Evolutionary conservation across 2,113 vertebrate species (phyloP).

Genomic region (Ailuropoda melanoleuca): DNA sequence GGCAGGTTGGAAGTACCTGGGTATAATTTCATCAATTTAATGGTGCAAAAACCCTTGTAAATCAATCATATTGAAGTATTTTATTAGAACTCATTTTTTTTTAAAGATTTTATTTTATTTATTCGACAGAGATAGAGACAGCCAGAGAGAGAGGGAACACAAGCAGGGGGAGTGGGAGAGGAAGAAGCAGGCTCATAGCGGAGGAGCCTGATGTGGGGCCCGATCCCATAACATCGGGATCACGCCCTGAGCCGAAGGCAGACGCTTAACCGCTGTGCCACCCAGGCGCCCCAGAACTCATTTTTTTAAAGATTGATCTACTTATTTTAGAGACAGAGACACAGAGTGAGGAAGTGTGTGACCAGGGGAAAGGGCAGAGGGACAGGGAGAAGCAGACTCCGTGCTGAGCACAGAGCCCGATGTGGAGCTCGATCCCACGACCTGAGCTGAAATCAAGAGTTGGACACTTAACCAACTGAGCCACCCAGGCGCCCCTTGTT

Average conservation of each 20-base stretch:
- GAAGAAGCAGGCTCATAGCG: no score
- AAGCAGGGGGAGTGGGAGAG: no score
- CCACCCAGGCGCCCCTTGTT: no score
- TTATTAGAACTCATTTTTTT: background rate
- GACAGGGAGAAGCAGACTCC: background rate
- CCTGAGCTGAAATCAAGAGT: no score
- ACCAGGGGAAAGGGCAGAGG: background rate
- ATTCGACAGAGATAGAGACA: background rate
- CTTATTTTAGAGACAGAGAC: background rate
- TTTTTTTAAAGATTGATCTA: background rate
- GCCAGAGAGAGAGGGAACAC: no score
- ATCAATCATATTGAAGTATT: background rate
- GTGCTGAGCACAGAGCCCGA: background rate
- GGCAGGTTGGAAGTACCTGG: background rate
- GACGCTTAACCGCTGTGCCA: no score
- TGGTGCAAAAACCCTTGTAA: background rate
- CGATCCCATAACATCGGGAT: no score
- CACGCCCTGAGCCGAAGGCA: no score
- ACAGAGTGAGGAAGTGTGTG: background rate
- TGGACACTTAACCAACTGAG: no score
- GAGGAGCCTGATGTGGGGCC: no score
- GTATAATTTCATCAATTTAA: background rate
- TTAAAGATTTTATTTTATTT: background rate
- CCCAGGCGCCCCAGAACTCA: no score
- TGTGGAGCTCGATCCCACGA: no score